Conservation (phyloP, 2,797 vertebrate species). For the Sebastiscus tertius region DNA sequence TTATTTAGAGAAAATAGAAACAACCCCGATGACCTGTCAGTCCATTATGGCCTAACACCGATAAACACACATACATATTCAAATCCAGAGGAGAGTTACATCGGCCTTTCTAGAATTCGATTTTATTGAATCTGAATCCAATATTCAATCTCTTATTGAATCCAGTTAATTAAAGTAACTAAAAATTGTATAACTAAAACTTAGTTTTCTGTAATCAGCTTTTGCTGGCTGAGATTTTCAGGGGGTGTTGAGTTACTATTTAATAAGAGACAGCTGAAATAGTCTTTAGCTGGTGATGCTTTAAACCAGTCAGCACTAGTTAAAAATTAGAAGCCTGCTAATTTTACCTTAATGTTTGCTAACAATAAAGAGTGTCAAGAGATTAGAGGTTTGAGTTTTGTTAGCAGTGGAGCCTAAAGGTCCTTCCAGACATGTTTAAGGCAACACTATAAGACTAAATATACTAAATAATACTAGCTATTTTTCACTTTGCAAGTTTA, state of each 20-base stretch:
- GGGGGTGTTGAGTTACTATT: not conserved
- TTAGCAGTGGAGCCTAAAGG: not conserved
- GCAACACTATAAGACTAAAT: not conserved
- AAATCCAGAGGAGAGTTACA: not conserved
- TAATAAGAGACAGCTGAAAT: not conserved
- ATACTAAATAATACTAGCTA: not conserved
- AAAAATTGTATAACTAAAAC: not conserved
- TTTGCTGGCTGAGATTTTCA: not conserved
- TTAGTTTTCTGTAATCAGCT: not conserved
- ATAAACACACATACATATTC: slow-evolving; percentile 31
- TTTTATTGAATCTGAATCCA: not conserved
- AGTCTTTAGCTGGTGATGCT: not conserved
- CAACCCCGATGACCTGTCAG: slow-evolving; percentile 38
- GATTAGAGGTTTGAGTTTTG: not conserved
- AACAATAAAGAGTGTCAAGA: not conserved
- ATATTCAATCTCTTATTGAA: slow-evolving; percentile 4
- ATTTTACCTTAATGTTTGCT: not conserved
- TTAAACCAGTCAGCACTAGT: not conserved
- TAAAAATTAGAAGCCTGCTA: not conserved
- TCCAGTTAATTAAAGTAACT: slow-evolving; percentile 14
- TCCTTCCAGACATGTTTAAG: not conserved
- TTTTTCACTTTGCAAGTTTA: not conserved
- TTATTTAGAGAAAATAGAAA: slow-evolving; percentile 46
- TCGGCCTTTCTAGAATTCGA: not conserved
- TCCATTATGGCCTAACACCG: slow-evolving; percentile 18